phyloP scores from a whole-genome alignment of 2,888 invertebrate species.

The Copidosoma aretas region DNA sequence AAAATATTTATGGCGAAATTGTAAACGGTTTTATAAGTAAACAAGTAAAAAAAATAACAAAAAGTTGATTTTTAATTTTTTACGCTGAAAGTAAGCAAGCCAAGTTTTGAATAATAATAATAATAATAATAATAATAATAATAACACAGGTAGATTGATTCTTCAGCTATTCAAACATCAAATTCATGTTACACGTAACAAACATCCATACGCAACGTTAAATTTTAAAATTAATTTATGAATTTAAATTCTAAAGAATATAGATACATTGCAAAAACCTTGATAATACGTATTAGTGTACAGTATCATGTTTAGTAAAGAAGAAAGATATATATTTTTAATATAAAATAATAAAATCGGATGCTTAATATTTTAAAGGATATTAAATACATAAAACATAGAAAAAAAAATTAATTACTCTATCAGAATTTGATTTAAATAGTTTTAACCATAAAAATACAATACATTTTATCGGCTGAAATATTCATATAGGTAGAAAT shows the following conservation, averaged over 20 bases:
- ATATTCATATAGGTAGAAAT: not conserved
- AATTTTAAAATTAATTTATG: too few relatives aligned
- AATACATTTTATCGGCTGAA: not conserved
- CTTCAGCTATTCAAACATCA: not conserved
- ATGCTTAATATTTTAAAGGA: not conserved
- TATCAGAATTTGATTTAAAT: not conserved
- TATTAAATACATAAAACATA: too few relatives aligned
- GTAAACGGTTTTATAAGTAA: slow-evolving; percentile 13
- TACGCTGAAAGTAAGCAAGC: slow-evolving; percentile 9
- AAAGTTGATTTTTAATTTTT: slow-evolving; percentile 21
- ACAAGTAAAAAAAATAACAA: slow-evolving; percentile 10
- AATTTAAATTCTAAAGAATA: too few relatives aligned
- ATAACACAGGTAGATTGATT: not conserved
- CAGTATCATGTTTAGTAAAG: not conserved
- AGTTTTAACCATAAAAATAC: not conserved
- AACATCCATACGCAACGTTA: too few relatives aligned
- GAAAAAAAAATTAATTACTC: not conserved
- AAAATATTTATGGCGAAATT: not conserved
- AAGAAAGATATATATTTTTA: slow-evolving; percentile 15
- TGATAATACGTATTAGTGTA: too few relatives aligned
- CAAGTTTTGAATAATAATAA: not conserved
- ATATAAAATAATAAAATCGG: slow-evolving; percentile 7
- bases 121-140: slow-evolving; percentile 4
- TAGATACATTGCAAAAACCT: too few relatives aligned
- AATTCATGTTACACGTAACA: too few relatives aligned